A percentile compares a stretch with the other conserved stretches of the same genome.
phyloP scores from a whole-genome alignment of 92 coral and sea anemone species.

The Parazoanthus darwini region DNA sequence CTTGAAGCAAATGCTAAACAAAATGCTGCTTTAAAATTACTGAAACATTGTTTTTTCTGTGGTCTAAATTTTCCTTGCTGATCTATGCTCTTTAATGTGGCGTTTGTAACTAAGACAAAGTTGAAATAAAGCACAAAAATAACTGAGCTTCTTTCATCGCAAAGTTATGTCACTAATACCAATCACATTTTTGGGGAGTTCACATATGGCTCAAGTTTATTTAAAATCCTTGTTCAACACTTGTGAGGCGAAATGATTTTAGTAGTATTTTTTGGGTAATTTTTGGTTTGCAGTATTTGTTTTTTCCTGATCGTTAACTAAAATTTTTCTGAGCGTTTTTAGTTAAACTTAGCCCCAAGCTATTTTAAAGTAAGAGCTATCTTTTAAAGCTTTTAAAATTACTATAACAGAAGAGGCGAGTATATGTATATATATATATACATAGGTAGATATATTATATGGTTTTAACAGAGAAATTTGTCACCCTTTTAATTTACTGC shows the following conservation, averaged over 20 bases:
- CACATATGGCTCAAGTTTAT: not conserved
- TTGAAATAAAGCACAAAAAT: not conserved
- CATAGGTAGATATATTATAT: too few species aligned
- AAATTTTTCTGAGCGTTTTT: constrained; percentile 1
- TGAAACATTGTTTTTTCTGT: not conserved
- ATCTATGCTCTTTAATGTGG: not conserved
- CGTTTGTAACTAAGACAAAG: not conserved
- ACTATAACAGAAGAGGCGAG: constrained; percentile 1
- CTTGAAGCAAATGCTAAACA: constrained; percentile 27
- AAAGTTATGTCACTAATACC: too few species aligned
- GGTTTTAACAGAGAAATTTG: not conserved
- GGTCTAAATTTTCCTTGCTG: not conserved
- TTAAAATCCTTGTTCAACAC: not conserved
- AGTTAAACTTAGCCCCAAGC: constrained; percentile 32
- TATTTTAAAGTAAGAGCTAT: constrained; percentile 1
- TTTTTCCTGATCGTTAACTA: constrained; percentile 14
- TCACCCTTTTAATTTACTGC: not conserved
- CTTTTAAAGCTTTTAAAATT: constrained; percentile 16
- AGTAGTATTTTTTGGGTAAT: not conserved
- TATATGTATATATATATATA: too few species aligned
- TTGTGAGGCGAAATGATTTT: not conserved
- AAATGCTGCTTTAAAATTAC: constrained; percentile 17
- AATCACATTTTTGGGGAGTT: not conserved
- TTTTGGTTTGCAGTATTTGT: constrained; percentile 11
- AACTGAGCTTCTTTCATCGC: not conserved